Conservation (phyloP, 2,797 vertebrate genomes). For the Catamblyrhynchus diadema region DNA sequence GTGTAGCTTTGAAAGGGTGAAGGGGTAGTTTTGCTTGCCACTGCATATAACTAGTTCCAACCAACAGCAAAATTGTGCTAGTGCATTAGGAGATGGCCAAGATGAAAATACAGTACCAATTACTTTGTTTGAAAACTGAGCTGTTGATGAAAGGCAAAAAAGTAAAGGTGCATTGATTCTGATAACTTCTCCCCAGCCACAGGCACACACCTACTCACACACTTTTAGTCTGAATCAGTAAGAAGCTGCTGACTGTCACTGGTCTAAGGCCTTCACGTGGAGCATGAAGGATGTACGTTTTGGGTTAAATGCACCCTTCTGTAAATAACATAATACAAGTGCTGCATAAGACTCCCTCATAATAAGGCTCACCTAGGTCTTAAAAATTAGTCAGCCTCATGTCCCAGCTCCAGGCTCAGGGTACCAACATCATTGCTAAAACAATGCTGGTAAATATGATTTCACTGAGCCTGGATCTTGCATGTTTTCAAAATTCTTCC, state of each 20-base stretch:
- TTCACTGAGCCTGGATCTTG: background rate
- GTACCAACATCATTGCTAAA: background rate
- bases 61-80: background rate
- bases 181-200: background rate
- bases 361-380: background rate
- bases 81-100: background rate
- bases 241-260: background rate
- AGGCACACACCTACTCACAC: background rate
- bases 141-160: background rate
- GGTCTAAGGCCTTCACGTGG: rapidly evolving
- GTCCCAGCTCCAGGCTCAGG: background rate
- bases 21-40: background rate
- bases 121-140: background rate
- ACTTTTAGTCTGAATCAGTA: background rate
- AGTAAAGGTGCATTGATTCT: background rate
- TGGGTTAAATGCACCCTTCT: background rate
- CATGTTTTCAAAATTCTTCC: background rate
- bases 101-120: background rate
- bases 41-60: background rate
- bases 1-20: background rate
- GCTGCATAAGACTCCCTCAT: background rate
- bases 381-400: background rate
- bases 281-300: background rate
- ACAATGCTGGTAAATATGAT: background rate
- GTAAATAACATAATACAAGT: background rate